Evolutionary conservation across 2,888 invertebrate species (phyloP).

Genomic region (Achlya flavicornis): DNA sequence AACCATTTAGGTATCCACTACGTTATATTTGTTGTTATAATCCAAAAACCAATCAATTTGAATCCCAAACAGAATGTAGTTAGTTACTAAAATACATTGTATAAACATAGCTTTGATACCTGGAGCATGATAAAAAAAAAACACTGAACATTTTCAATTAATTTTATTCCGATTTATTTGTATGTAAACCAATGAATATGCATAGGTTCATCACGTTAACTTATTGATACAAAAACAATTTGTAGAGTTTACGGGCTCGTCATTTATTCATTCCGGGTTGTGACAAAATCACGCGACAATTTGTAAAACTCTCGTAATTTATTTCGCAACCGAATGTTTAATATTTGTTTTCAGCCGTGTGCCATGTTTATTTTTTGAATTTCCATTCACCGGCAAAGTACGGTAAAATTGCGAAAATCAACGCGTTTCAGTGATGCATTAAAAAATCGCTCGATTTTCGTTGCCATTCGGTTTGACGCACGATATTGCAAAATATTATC

Average conservation of each 20-base stretch:
- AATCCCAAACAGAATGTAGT: neutral
- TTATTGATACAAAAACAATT: constrained; percentile 25
- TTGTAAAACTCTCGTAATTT: constrained; percentile 45
- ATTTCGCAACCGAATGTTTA: constrained; percentile 34
- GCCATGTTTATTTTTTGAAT: constrained; percentile 51
- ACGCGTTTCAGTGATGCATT: constrained; percentile 38
- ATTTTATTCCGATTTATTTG: neutral
- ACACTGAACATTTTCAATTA: neutral
- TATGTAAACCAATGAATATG: constrained; percentile 2
- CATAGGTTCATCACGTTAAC: constrained; percentile 14
- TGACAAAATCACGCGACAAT: constrained; percentile 37
- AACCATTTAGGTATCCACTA: neutral
- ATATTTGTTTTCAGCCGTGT: constrained; percentile 39
- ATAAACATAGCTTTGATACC: too few relatives aligned
- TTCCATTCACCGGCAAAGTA: constrained; percentile 28
- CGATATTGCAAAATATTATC: constrained; percentile 27
- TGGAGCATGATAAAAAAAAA: too few relatives aligned
- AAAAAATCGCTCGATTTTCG: constrained; percentile 43
- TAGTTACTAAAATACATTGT: too few relatives aligned
- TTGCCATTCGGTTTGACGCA: constrained; percentile 33
- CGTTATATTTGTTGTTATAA: neutral
- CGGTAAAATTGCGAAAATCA: constrained; percentile 41
- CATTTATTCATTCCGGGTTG: constrained; percentile 16
- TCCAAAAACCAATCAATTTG: neutral
- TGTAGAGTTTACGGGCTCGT: constrained; percentile 1